Evolutionary conservation across 1,140 invertebrate species (phyloP).

Genomic region (Drosophila tropicalis): DNA sequence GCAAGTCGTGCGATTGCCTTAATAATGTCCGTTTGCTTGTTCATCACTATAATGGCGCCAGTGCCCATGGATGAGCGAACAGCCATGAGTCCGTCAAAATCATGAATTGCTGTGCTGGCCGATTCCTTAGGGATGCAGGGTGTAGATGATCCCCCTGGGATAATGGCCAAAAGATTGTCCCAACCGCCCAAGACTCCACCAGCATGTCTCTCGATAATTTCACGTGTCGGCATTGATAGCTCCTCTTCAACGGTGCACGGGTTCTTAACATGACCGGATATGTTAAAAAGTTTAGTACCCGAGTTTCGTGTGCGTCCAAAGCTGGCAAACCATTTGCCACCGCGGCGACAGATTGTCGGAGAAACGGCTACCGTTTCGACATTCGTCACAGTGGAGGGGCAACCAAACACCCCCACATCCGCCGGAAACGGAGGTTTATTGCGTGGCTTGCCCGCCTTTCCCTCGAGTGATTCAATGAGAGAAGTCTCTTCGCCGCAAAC

Average conservation of each 20-base stretch:
- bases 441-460: slow-evolving; percentile 87
- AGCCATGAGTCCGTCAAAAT: slow-evolving; percentile 65
- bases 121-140: slow-evolving; percentile 58
- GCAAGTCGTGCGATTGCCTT: slow-evolving; percentile 88
- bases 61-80: slow-evolving; percentile 70
- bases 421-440: slow-evolving; percentile 92
- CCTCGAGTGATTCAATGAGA: slow-evolving; percentile 92
- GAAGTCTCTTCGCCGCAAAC: slow-evolving; percentile 93
- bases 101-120: slow-evolving; percentile 51
- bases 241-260: slow-evolving; percentile 90
- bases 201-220: slow-evolving; percentile 69
- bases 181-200: slow-evolving; percentile 71
- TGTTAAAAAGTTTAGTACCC: slow-evolving; percentile 91
- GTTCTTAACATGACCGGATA: slow-evolving; percentile 90
- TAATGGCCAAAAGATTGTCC: slow-evolving; percentile 70
- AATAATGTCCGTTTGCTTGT: slow-evolving; percentile 66
- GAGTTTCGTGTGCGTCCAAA: slow-evolving; percentile 90
- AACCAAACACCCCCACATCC: slow-evolving; percentile 90
- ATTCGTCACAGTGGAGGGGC: slow-evolving; percentile 93
- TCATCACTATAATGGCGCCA: slow-evolving; percentile 71
- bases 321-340: slow-evolving; percentile 89
- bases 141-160: slow-evolving; percentile 71
- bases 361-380: slow-evolving; percentile 88
- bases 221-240: slow-evolving; percentile 66
- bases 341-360: slow-evolving; percentile 88